phyloP scores from a whole-genome alignment of 2,113 vertebrate species.

The Equus przewalskii region DNA sequence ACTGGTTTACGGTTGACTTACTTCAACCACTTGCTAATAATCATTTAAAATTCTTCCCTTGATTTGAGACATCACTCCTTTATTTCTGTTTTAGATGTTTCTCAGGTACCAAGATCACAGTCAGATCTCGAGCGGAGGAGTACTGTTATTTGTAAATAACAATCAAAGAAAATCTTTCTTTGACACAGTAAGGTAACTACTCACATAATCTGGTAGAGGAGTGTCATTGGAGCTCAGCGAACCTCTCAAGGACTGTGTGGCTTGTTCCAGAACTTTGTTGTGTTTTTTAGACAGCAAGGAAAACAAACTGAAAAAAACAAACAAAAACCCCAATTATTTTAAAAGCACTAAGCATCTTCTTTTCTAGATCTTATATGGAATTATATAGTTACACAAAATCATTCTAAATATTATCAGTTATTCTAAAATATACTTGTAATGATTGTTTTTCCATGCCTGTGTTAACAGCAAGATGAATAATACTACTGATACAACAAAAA shows the following conservation, averaged over 20 bases:
- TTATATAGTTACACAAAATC: not conserved
- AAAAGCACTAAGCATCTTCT: not conserved
- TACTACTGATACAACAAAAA: not conserved
- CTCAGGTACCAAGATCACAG: slow-evolving; percentile 52
- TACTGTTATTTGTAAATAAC: slow-evolving; percentile 30
- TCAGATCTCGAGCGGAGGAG: slow-evolving; percentile 67
- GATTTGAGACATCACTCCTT: slow-evolving; percentile 81
- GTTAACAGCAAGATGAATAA: not conserved
- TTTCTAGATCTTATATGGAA: not conserved
- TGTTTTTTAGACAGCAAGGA: slow-evolving; percentile 99
- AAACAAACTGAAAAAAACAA: slow-evolving; percentile 92
- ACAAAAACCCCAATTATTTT: not conserved
- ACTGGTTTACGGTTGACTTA: slow-evolving; percentile 59
- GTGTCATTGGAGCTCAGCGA: slow-evolving; percentile 90
- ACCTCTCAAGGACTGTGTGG: slow-evolving; percentile 95
- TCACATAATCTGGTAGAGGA: slow-evolving; percentile 97
- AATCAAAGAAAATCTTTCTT: not conserved
- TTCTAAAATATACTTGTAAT: slow-evolving; percentile 22
- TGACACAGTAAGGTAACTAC: slow-evolving; percentile 83
- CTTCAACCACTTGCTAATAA: slow-evolving; percentile 70
- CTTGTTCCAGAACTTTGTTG: slow-evolving; percentile 99
- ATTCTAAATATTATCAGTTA: not conserved
- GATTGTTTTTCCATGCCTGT: not conserved
- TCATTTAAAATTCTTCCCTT: slow-evolving; percentile 22
- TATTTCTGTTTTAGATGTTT: slow-evolving; percentile 70